Evolutionary conservation across 92 coral and sea anemone genomes (phyloP), one percentile per base, ranked within the genome.

Genomic region (Porites cylindrica): DNA sequence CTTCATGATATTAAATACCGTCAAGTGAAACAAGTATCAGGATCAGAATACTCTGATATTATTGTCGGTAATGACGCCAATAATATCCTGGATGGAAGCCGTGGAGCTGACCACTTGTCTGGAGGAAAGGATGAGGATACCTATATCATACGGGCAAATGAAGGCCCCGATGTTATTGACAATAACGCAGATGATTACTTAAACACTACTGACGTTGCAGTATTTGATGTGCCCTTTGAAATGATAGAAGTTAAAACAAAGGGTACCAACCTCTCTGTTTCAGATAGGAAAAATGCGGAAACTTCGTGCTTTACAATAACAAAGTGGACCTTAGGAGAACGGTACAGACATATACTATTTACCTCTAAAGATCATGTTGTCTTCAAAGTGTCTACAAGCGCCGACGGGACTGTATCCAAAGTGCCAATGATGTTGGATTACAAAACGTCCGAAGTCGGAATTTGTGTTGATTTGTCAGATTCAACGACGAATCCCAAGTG

Each of bases 81-180:
- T 66, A 86, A 90, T 63, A 75, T 90, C 61, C 20, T 90, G 18
- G 93, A 90, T 47, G 93, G 93, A 1, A 87, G 93, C 2, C 84
- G 14, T 32, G 90, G 90, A 5, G 90, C 67, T 14, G 93, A 90
- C 50, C 70, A 20, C 61, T 79, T 90, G 71, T 19, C 56, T 3
- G 93, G 93, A 19, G 90, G 93, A 18, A 89, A 81, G 70, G 47
- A 61, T 18, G 92, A 90, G 63, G 90, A 90, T 67, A 90, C 93
- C 20, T 90, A 90, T 64, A 84, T 90, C 38, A 80, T 90, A 19
- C 21, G 93, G 80, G 93, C 80, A 19, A 80, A 74, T 0, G 93
- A 90, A 66, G 93, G 93, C 7, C 86, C 90, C 51, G 93, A 90
- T 52, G 58, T n/a, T n/a, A 85, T 90, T 62, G 73, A 90, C 74